phyloP scores from a whole-genome alignment of 2,888 invertebrate species.

The Dugesia japonica region DNA sequence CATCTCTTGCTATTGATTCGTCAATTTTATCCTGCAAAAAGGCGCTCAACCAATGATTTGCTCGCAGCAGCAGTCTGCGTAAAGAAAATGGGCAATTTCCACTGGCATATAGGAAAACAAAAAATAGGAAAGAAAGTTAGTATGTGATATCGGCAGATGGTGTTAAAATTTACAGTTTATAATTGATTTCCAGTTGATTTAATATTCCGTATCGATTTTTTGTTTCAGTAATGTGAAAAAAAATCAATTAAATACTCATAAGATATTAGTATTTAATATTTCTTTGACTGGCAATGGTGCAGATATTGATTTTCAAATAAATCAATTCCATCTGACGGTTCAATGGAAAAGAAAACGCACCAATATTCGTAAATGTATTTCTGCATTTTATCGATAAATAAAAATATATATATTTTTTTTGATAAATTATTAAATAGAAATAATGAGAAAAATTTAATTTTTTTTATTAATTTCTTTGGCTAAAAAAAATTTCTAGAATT shows the following conservation, averaged over 20 bases:
- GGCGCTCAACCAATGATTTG: slow-evolving; percentile 20
- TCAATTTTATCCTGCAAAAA: background rate
- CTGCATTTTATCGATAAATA: too few relatives aligned
- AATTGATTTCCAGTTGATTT: background rate
- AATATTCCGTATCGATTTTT: slow-evolving; percentile 5
- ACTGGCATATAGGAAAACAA: slow-evolving; percentile 20
- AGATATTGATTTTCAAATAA: background rate
- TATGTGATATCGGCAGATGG: slow-evolving; percentile 15
- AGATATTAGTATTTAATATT: too few relatives aligned
- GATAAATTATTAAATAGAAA: too few relatives aligned
- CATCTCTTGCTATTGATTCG: background rate
- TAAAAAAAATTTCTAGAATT: too few relatives aligned
- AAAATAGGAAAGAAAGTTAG: background rate
- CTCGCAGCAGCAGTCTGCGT: slow-evolving; percentile 8
- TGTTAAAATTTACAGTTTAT: slow-evolving; percentile 3
- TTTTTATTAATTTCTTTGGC: too few relatives aligned
- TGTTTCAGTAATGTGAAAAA: background rate
- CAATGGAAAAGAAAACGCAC: background rate
- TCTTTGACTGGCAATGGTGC: background rate
- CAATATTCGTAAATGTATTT: too few relatives aligned
- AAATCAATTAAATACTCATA: too few relatives aligned
- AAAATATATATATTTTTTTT: too few relatives aligned
- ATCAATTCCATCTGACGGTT: background rate
- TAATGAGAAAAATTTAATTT: too few relatives aligned
- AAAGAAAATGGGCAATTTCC: slow-evolving; percentile 13